These are phyloP conservation scores for Dione vanillae DNA, from an alignment of 2,888 invertebrate genomes.

Conservation along the genomic window DNA sequence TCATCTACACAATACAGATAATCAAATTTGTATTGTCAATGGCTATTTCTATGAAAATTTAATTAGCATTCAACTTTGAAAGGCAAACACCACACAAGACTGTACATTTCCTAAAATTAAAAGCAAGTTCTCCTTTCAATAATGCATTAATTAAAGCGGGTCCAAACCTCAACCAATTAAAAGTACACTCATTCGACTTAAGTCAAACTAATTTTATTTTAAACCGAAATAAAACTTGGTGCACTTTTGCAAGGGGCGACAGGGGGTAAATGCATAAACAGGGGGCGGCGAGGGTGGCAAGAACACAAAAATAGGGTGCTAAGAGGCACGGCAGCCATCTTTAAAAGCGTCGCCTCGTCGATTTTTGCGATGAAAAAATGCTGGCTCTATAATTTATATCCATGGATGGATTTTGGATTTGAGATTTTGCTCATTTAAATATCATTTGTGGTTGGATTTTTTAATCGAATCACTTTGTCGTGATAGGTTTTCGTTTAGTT, in stretches of 20 bases:
- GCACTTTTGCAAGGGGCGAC: slow-evolving; percentile 63
- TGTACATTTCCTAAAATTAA: slow-evolving; percentile 20
- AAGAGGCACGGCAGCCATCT: slow-evolving; percentile 74
- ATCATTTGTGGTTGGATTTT: slow-evolving; percentile 26
- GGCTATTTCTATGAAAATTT: not conserved
- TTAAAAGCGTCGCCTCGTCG: slow-evolving; percentile 60
- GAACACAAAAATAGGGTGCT: slow-evolving; percentile 79
- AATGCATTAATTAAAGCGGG: slow-evolving; percentile 46
- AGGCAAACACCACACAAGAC: slow-evolving; percentile 7
- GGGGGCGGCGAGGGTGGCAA: slow-evolving; percentile 64
- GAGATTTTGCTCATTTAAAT: slow-evolving; percentile 38
- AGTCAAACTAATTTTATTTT: slow-evolving; percentile 53
- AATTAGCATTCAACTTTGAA: slow-evolving; percentile 18
- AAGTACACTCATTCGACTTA: slow-evolving; percentile 50
- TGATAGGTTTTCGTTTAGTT: slow-evolving; percentile 15
- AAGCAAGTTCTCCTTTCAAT: slow-evolving; percentile 41
- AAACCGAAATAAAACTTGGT: slow-evolving; percentile 55
- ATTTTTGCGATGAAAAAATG: slow-evolving; percentile 63
- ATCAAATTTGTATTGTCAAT: slow-evolving; percentile 10
- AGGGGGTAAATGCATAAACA: slow-evolving; percentile 61
- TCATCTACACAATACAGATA: not conserved
- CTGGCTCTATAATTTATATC: slow-evolving; percentile 51
- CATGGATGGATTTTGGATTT: slow-evolving; percentile 39
- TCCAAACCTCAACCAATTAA: slow-evolving; percentile 54
- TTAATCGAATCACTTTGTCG: slow-evolving; percentile 7